These are phyloP conservation scores for Gavialis gangeticus DNA, from an alignment of 2,113 vertebrate species.

Conservation along the genomic window DNA sequence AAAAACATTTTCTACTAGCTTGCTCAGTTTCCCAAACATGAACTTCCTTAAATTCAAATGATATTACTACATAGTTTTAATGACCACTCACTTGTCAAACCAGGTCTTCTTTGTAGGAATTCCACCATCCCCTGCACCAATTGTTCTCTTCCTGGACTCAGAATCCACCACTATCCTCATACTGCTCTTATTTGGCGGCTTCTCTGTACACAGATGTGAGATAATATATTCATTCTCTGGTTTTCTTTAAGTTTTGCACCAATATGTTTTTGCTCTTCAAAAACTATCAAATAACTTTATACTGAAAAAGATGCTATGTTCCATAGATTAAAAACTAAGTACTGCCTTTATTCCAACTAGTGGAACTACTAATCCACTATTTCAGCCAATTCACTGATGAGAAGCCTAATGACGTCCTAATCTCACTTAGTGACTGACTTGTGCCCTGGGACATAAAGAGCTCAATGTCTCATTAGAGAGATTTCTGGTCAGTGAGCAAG, in stretches of 20 bases:
- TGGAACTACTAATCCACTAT: no score
- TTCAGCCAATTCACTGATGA: no score
- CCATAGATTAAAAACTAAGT: background rate
- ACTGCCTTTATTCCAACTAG: background rate
- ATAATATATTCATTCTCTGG: background rate
- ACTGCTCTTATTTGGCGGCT: conserved; percentile 89
- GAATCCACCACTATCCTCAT: conserved; percentile 97
- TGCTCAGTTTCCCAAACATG: background rate
- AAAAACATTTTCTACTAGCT: background rate
- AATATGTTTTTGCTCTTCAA: background rate
- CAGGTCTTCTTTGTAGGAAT: conserved; percentile 91
- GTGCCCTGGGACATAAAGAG: background rate
- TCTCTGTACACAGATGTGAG: conserved; percentile 83
- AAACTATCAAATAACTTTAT: background rate
- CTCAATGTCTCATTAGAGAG: background rate
- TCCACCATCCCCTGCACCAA: conserved; percentile 82
- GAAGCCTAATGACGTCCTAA: background rate
- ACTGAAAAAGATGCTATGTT: background rate
- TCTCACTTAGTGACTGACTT: background rate
- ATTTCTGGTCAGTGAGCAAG: background rate
- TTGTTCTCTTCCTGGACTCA: conserved; percentile 92
- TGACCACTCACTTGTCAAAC: conserved; percentile 93
- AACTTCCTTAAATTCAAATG: background rate
- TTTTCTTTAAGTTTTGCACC: background rate
- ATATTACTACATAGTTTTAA: background rate